Evolutionary conservation across 2,888 invertebrate genomes (phyloP).

Genomic region (Ferrisia virgata): DNA sequence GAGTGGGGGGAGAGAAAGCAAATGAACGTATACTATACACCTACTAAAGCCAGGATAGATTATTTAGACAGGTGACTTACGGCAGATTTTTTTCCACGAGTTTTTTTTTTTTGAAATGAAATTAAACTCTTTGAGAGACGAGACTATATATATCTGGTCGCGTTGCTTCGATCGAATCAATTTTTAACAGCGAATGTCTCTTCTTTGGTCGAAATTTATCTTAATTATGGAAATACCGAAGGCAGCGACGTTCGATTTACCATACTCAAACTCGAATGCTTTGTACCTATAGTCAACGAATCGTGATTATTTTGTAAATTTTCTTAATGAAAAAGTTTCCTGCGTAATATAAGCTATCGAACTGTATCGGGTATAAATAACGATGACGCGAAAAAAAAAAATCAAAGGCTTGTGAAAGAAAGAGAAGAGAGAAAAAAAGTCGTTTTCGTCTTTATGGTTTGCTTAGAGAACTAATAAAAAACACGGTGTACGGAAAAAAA

Average conservation of each 20-base stretch:
- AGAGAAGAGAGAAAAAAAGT: neutral
- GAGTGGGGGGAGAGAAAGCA: neutral
- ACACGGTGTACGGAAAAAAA: neutral
- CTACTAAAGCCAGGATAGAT: neutral
- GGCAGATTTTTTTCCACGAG: neutral
- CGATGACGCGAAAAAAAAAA: neutral
- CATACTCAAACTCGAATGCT: too few species aligned
- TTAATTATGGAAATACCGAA: neutral
- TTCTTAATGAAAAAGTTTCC: neutral
- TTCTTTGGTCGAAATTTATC: neutral
- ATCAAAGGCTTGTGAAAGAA: neutral
- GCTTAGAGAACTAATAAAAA: neutral
- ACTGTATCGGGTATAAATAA: neutral
- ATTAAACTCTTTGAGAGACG: conserved; percentile 4
- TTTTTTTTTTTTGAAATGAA: neutral
- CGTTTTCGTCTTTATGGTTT: neutral
- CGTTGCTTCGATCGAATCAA: neutral
- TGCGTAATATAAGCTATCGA: neutral
- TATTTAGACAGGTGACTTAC: conserved; percentile 24
- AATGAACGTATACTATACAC: neutral
- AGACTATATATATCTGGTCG: too few species aligned
- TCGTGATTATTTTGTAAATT: neutral
- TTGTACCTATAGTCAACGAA: neutral
- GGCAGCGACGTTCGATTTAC: neutral
- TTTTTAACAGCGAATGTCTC: neutral